Conservation (phyloP, 1,140 invertebrate species). For the Cotesia vestalis region DNA sequence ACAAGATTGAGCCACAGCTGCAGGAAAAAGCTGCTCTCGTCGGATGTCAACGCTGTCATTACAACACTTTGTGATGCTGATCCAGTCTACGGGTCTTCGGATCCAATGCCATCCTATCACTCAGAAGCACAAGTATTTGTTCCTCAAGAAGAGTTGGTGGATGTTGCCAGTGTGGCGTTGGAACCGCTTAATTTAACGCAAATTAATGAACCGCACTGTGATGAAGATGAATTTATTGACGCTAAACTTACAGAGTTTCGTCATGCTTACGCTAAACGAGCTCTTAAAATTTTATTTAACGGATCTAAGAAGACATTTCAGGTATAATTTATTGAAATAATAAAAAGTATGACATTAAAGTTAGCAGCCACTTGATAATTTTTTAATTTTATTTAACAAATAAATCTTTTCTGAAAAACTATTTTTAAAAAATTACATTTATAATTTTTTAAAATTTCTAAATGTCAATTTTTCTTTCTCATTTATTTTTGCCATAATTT, state of each 20-base stretch:
- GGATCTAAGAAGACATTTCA: slow-evolving; percentile 64
- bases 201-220: slow-evolving; percentile 53
- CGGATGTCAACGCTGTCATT: slow-evolving; percentile 61
- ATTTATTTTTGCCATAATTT: no score
- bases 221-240: slow-evolving; percentile 60
- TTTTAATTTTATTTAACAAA: no score
- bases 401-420: no score
- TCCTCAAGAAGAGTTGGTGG: slow-evolving; percentile 56
- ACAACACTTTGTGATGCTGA: slow-evolving; percentile 60
- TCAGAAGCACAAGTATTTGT: slow-evolving; percentile 61
- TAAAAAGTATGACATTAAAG: no score
- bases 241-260: slow-evolving; percentile 55
- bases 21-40: slow-evolving; percentile 54
- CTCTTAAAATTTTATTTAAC: slow-evolving; percentile 62
- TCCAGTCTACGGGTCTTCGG: slow-evolving; percentile 58
- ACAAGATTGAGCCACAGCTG: slow-evolving; percentile 62
- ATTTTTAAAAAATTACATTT: no score
- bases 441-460: no score
- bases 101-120: slow-evolving; percentile 58
- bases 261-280: slow-evolving; percentile 60
- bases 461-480: no score
- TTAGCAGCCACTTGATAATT: no score
- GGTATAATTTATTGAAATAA: slow-evolving; percentile 40
- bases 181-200: slow-evolving; percentile 55
- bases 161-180: slow-evolving; percentile 54